Evolutionary conservation across 2,113 vertebrate species (phyloP).

Genomic region (Clarias gariepinus): DNA sequence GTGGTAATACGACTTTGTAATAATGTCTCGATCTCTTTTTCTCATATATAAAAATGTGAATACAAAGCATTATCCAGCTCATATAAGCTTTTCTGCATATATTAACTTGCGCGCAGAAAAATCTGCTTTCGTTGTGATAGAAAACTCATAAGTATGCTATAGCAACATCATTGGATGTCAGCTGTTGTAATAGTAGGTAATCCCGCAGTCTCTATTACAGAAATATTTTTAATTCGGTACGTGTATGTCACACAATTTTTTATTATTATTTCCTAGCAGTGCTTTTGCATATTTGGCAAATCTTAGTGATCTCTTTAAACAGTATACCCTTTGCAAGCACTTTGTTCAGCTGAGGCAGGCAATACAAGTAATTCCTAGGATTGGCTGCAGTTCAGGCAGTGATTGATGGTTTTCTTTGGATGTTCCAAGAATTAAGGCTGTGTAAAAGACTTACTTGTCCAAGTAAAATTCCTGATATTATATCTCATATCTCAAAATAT

Average conservation of each 20-base stretch:
- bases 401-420: neutral
- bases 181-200: neutral
- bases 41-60: neutral
- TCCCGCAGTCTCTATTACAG: neutral
- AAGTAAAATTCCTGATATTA: neutral
- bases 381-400: neutral
- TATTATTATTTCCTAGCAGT: neutral
- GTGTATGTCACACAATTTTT: neutral
- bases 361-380: neutral
- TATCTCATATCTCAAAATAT: no score
- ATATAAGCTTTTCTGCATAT: slow-evolving; percentile 10
- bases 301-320: neutral
- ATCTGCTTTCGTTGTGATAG: neutral
- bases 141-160: neutral
- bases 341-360: neutral
- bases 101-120: neutral
- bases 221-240: neutral
- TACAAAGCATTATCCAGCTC: neutral
- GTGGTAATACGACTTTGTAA: neutral
- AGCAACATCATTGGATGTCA: neutral
- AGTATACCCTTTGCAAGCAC: neutral
- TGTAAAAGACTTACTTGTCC: no score
- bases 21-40: neutral
- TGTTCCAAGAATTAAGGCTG: no score
- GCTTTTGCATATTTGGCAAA: neutral